These are phyloP conservation scores for Clarias fuscus DNA, from an alignment of 2,797 vertebrate species.

Conservation along the genomic window DNA sequence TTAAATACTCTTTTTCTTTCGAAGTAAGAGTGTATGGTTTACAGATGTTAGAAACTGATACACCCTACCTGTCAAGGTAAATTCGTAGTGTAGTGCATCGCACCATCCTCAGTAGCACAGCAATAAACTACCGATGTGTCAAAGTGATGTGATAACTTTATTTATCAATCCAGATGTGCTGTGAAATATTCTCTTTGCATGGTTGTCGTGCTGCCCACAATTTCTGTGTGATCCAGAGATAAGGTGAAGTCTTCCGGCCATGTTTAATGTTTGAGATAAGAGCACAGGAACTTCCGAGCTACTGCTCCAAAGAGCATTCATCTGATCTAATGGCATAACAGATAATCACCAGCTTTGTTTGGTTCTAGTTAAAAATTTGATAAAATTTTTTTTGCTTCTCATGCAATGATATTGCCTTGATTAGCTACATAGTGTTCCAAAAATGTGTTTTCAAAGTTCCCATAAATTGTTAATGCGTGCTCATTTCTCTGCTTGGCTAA, in stretches of 20 bases:
- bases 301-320: constrained; percentile 42
- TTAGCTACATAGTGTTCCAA: neutral
- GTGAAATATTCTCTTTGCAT: constrained; percentile 12
- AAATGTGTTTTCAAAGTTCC: neutral
- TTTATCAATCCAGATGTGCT: constrained; percentile 18
- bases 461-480: neutral
- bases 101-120: neutral
- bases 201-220: constrained; percentile 25
- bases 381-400: constrained; percentile 27
- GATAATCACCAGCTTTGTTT: constrained; percentile 49
- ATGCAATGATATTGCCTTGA: constrained; percentile 24
- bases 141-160: constrained; percentile 11
- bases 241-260: constrained; percentile 44
- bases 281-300: constrained; percentile 30
- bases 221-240: constrained; percentile 47
- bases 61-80: constrained; percentile 45
- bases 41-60: constrained; percentile 55
- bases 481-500: neutral
- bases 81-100: neutral
- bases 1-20: constrained; percentile 26
- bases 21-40: constrained; percentile 52
- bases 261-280: constrained; percentile 52
- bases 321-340: constrained; percentile 40
- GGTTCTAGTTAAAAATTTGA: constrained; percentile 24
- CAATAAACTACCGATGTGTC: neutral